These are phyloP conservation scores for Gavia stellata DNA, from an alignment of 2,113 vertebrate species.

Conservation along the genomic window DNA sequence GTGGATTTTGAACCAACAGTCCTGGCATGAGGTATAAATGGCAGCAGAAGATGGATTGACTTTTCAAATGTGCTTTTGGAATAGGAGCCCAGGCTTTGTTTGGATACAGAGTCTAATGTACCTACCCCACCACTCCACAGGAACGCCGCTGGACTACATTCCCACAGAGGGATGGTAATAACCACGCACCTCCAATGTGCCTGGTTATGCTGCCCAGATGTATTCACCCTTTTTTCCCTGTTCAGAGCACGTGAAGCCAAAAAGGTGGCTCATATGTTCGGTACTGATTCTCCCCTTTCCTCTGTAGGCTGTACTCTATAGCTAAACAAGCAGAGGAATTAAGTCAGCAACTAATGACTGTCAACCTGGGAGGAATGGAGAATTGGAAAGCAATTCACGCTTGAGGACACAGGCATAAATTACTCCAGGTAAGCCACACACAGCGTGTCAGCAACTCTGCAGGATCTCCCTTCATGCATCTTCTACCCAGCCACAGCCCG, in stretches of 20 bases:
- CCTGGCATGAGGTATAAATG: neutral
- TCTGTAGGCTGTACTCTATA: neutral
- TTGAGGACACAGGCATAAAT: constrained; percentile 19
- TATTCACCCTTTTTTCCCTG: neutral
- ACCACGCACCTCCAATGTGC: neutral
- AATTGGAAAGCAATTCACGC: neutral
- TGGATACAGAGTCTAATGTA: neutral
- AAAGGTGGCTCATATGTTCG: neutral
- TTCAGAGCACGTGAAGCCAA: neutral
- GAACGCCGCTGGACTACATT: neutral
- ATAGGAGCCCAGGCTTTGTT: neutral
- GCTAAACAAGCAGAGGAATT: neutral
- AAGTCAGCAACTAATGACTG: constrained; percentile 24
- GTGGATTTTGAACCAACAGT: neutral
- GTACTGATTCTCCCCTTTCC: neutral
- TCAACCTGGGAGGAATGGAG: neutral
- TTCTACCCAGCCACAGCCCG: neutral
- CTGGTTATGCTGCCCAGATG: neutral
- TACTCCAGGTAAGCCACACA: constrained; percentile 9
- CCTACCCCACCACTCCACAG: neutral
- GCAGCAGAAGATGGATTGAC: fast-evolving
- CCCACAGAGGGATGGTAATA: neutral
- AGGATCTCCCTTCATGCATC: neutral
- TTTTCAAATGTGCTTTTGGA: neutral
- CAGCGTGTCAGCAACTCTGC: neutral